These are phyloP conservation scores for Plecturocebus donacophilus DNA, from an alignment of 2,113 vertebrate genomes.

Conservation along the genomic window DNA sequence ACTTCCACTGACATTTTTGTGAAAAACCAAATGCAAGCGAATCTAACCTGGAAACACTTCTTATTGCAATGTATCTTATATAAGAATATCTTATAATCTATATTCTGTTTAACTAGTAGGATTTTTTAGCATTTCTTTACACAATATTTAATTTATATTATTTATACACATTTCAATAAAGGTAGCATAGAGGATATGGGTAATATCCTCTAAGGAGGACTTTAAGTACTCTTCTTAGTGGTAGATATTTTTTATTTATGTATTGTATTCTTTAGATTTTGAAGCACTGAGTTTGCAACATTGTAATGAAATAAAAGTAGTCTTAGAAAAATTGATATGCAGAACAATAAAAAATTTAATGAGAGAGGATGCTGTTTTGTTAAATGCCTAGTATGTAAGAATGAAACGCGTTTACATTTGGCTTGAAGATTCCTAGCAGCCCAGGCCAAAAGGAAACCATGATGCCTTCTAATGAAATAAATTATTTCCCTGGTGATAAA, in stretches of 20 bases:
- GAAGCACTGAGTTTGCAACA: neutral
- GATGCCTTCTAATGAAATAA: neutral
- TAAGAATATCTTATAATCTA: neutral
- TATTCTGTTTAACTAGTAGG: neutral
- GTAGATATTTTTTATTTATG: neutral
- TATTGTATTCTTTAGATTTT: neutral
- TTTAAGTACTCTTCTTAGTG: neutral
- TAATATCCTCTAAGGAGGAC: neutral
- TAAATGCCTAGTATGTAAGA: neutral
- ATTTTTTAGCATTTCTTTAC: neutral
- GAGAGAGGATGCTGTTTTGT: neutral
- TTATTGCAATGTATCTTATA: too few species aligned
- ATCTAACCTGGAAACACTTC: neutral
- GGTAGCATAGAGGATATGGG: neutral
- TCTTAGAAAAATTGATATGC: neutral
- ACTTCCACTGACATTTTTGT: neutral
- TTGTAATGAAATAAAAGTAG: neutral
- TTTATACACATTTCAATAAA: neutral
- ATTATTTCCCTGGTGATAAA: neutral
- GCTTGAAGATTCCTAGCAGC: neutral
- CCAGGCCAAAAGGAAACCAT: neutral
- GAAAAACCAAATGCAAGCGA: neutral
- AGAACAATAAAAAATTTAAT: neutral
- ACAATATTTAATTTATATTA: neutral
- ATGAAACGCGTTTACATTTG: neutral